phyloP scores from a whole-genome alignment of 2,888 invertebrate species.

The Papilio elwesi region DNA sequence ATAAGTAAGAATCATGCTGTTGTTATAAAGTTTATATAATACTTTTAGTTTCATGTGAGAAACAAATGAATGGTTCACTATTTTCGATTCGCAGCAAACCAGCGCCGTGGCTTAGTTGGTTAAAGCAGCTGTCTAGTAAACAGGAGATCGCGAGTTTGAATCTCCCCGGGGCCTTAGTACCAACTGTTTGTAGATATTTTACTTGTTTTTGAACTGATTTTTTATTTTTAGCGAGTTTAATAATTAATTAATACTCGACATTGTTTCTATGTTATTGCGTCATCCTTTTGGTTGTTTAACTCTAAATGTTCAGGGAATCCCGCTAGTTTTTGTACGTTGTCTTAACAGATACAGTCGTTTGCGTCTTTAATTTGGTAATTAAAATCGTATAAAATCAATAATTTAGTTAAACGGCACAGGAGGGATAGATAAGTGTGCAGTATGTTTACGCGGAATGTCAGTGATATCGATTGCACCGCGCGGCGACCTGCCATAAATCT shows the following conservation, averaged over 20 bases:
- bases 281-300: no score
- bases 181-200: neutral
- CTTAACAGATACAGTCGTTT: no score
- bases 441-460: slow-evolving; percentile 2
- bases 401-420: neutral
- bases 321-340: no score
- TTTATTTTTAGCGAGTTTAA: neutral
- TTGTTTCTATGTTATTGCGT: no score
- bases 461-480: slow-evolving; percentile 2
- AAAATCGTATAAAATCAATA: no score
- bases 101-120: slow-evolving; percentile 90
- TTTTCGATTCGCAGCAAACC: slow-evolving; percentile 24
- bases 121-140: slow-evolving; percentile 86
- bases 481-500: slow-evolving; percentile 13
- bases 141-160: slow-evolving; percentile 82
- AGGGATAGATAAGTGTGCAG: slow-evolving; percentile 1
- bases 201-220: neutral
- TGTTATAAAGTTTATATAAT: neutral
- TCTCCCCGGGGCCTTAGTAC: slow-evolving; percentile 74
- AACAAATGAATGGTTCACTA: neutral
- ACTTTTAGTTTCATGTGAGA: neutral
- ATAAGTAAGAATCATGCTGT: no score
- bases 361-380: no score
- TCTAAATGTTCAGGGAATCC: no score
- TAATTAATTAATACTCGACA: no score